phyloP scores from a whole-genome alignment of 2,888 invertebrate species.

The Megastigmus dorsalis region DNA sequence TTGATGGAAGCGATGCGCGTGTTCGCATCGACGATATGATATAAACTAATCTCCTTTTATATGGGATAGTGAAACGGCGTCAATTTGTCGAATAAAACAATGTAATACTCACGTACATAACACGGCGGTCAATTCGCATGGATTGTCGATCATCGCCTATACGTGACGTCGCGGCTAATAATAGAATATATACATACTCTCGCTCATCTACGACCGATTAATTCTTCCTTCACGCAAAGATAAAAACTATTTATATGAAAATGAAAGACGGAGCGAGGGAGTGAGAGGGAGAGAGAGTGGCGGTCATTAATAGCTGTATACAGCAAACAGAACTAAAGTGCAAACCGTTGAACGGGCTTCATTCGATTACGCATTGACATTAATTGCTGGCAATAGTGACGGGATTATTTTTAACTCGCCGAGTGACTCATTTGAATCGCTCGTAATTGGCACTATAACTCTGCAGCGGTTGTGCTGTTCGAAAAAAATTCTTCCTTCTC shows the following conservation, averaged over 20 bases:
- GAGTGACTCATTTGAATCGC: conserved; percentile 55
- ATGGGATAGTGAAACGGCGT: too few relatives aligned
- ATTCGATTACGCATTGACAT: conserved; percentile 56
- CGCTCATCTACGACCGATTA: conserved; percentile 8
- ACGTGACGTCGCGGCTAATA: too few relatives aligned
- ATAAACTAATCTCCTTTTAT: too few relatives aligned
- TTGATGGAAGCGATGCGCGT: too few relatives aligned
- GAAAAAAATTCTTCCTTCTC: conserved; percentile 40
- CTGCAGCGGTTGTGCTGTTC: too few relatives aligned
- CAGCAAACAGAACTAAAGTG: conserved; percentile 40
- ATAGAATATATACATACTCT: conserved; percentile 28
- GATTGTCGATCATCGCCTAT: too few relatives aligned
- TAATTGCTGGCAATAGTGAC: conserved; percentile 51
- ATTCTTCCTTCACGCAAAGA: not conserved
- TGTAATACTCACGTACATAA: too few relatives aligned
- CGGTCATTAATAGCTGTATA: conserved; percentile 45
- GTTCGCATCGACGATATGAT: too few relatives aligned
- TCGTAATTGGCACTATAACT: conserved; percentile 51
- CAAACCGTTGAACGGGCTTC: conserved; percentile 47
- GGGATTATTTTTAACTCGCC: conserved; percentile 54
- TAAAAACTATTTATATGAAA: conserved; percentile 26
- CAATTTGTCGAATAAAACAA: too few relatives aligned
- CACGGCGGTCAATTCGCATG: too few relatives aligned
- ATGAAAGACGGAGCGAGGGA: not conserved
- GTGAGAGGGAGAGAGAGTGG: not conserved